Evolutionary conservation across 1,140 invertebrate genomes (phyloP).

Genomic region (Chymomyza costata): DNA sequence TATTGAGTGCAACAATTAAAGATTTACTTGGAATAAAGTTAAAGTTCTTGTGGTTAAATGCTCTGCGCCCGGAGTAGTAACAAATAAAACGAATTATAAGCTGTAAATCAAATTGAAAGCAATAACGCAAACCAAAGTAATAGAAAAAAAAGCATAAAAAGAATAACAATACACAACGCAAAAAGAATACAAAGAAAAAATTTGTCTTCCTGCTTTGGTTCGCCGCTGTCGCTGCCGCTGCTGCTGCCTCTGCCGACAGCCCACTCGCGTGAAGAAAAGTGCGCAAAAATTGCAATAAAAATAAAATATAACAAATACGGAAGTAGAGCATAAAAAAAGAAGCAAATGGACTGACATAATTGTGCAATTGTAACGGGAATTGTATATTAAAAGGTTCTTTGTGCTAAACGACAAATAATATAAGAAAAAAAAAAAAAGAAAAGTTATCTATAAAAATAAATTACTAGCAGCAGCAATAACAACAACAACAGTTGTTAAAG

Average conservation of each 20-base stretch:
- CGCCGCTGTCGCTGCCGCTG: conserved; percentile 8
- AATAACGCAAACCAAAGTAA: too few species aligned
- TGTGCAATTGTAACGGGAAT: conserved; percentile 36
- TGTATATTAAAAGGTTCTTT: conserved; percentile 40
- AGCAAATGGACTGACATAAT: conserved; percentile 26
- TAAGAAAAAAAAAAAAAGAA: conserved; percentile 4
- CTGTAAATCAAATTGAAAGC: too few species aligned
- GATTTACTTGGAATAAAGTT: too few species aligned
- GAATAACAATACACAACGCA: too few species aligned
- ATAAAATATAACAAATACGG: conserved; percentile 38
- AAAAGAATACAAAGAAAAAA: conserved; percentile 36
- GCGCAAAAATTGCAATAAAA: conserved; percentile 23
- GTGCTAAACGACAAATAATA: conserved; percentile 21
- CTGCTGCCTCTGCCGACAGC: too few species aligned
- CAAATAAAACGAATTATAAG: too few species aligned
- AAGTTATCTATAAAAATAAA: conserved; percentile 13
- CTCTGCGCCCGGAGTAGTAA: too few species aligned
- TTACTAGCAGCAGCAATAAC: conserved; percentile 11
- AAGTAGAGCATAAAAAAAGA: conserved; percentile 28
- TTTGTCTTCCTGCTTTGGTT: conserved; percentile 42
- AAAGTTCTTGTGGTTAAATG: too few species aligned
- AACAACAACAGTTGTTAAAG: too few species aligned
- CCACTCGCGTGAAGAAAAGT: conserved; percentile 32
- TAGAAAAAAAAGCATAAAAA: too few species aligned
- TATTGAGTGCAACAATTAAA: too few species aligned